These are phyloP conservation scores for Sciurus niger DNA, from an alignment of 2,113 vertebrate genomes.

Conservation along the genomic window DNA sequence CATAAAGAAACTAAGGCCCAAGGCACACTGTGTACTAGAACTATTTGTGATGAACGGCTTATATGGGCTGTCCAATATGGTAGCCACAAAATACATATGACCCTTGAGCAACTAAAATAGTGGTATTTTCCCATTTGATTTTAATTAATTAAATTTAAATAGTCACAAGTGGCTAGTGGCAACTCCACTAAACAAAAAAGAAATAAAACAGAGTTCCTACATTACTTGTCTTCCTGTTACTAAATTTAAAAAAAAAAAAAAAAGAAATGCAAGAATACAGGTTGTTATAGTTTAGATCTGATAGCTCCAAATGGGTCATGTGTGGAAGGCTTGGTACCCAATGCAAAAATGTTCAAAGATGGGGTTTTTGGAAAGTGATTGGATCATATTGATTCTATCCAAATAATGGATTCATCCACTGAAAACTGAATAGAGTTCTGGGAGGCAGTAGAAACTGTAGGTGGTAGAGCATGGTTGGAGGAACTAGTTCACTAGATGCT, in stretches of 20 bases:
- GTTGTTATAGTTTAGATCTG: not conserved
- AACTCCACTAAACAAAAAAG: not conserved
- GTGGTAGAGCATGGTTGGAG: no score
- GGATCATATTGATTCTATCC: not conserved
- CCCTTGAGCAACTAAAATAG: not conserved
- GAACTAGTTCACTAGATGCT: no score
- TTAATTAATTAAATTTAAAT: constrained; percentile 29
- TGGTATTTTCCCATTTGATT: not conserved
- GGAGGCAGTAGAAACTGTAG: not conserved
- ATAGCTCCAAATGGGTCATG: not conserved
- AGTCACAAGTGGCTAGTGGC: not conserved
- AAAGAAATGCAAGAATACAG: not conserved
- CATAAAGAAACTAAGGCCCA: not conserved
- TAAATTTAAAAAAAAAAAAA: not conserved
- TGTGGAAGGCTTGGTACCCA: not conserved
- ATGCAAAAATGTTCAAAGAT: not conserved
- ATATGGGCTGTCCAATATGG: not conserved
- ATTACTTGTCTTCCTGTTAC: not conserved
- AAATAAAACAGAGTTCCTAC: not conserved
- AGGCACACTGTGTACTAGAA: not conserved
- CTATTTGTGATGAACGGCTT: not conserved
- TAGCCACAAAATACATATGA: not conserved
- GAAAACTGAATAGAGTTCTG: not conserved
- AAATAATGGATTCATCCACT: not conserved
- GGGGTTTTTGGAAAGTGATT: not conserved